These are phyloP conservation scores for Falco naumanni DNA, from an alignment of 2,797 vertebrate genomes.

Conservation along the genomic window DNA sequence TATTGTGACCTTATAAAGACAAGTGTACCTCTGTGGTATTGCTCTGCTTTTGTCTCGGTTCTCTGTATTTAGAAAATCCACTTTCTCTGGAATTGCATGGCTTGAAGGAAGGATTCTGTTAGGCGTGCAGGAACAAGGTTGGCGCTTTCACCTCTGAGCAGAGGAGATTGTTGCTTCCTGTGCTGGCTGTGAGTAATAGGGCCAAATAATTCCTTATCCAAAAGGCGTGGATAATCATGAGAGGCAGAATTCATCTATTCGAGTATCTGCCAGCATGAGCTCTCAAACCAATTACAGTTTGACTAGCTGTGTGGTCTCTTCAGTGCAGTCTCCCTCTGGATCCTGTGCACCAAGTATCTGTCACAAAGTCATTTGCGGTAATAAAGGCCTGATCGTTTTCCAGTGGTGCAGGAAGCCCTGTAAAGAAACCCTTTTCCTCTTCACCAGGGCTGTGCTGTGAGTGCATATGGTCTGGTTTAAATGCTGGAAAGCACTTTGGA, in stretches of 20 bases:
- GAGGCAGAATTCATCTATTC: background rate
- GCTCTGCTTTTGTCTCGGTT: background rate
- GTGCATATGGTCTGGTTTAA: conserved; percentile 11
- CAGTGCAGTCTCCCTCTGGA: background rate
- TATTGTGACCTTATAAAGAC: background rate
- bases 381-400: conserved; percentile 17
- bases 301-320: conserved; percentile 38
- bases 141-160: background rate
- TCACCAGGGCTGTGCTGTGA: background rate
- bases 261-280: background rate
- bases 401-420: conserved; percentile 18
- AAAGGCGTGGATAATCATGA: background rate
- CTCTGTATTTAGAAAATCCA: background rate
- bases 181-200: background rate
- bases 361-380: conserved; percentile 22
- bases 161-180: conserved; percentile 6
- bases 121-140: background rate
- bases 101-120: background rate
- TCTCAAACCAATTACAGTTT: background rate
- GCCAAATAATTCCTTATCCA: background rate
- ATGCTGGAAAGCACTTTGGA: conserved; percentile 19
- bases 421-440: background rate
- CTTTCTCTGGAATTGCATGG: background rate
- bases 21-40: background rate
- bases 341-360: background rate